These are phyloP conservation scores for Oligia strigilis DNA, from an alignment of 2,888 invertebrate species.

Conservation along the genomic window DNA sequence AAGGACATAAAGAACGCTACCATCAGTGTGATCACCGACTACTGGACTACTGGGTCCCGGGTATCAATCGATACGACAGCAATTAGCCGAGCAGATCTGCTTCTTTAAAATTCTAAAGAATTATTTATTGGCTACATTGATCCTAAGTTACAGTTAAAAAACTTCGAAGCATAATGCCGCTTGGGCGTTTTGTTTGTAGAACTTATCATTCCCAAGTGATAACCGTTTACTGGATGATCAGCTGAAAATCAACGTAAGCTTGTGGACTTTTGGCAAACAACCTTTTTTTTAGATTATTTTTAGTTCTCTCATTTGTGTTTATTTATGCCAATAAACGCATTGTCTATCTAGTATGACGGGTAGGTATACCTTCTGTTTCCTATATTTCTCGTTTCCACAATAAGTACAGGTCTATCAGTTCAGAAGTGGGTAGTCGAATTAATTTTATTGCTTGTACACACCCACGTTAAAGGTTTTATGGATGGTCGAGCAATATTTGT, in stretches of 20 bases:
- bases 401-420: constrained; percentile 41
- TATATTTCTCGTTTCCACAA: constrained; percentile 20
- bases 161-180: too few relatives aligned
- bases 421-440: constrained; percentile 62
- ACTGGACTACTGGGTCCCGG: neutral
- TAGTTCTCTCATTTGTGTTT: too few relatives aligned
- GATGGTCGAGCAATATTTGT: constrained; percentile 30
- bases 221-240: neutral
- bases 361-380: constrained; percentile 14
- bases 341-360: neutral
- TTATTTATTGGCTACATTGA: too few relatives aligned
- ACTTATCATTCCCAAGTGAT: neutral
- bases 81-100: neutral
- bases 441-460: constrained; percentile 56
- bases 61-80: neutral
- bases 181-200: neutral
- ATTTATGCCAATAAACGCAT: neutral
- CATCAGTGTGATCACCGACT: neutral
- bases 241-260: neutral
- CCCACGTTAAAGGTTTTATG: constrained; percentile 50
- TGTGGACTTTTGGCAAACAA: too few relatives aligned
- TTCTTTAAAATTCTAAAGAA: too few relatives aligned
- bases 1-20: neutral
- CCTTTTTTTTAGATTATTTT: too few relatives aligned
- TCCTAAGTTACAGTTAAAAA: too few relatives aligned